Evolutionary conservation across 2,113 vertebrate genomes (phyloP).

Genomic region (Calonectris borealis): DNA sequence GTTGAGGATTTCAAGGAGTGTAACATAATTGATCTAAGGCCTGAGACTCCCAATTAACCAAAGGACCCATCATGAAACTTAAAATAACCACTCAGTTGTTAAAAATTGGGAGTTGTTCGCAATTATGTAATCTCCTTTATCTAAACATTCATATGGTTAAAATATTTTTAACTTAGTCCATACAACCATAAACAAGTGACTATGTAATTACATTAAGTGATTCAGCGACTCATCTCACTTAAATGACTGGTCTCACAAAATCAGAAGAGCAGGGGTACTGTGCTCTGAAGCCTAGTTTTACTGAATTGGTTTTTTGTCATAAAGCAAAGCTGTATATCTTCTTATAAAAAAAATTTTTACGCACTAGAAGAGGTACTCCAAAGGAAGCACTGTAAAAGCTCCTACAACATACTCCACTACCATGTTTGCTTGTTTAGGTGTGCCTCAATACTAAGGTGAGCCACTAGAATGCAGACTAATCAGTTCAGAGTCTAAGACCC

Average conservation of each 20-base stretch:
- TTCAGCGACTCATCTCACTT: not conserved
- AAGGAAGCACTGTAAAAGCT: not conserved
- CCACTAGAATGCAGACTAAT: not conserved
- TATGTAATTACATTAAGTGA: not conserved
- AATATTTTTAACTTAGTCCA: not conserved
- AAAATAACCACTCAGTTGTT: not conserved
- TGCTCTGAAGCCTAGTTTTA: not conserved
- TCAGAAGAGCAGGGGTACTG: not conserved
- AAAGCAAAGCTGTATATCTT: not conserved
- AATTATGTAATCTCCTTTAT: not conserved
- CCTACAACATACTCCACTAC: not conserved
- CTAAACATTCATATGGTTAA: not conserved
- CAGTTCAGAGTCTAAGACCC: not conserved
- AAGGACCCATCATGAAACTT: not conserved
- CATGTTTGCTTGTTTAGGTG: not conserved
- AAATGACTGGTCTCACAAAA: not conserved
- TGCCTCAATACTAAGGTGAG: not conserved
- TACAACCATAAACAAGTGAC: not conserved
- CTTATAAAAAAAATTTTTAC: fast-evolving
- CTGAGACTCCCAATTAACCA: not conserved
- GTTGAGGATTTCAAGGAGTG: not conserved
- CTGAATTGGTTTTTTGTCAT: not conserved
- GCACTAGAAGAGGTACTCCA: not conserved
- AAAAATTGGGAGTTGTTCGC: not conserved
- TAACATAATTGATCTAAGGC: not conserved